Conservation (phyloP, 2,113 vertebrate species). For the Myiopsitta monachus region DNA sequence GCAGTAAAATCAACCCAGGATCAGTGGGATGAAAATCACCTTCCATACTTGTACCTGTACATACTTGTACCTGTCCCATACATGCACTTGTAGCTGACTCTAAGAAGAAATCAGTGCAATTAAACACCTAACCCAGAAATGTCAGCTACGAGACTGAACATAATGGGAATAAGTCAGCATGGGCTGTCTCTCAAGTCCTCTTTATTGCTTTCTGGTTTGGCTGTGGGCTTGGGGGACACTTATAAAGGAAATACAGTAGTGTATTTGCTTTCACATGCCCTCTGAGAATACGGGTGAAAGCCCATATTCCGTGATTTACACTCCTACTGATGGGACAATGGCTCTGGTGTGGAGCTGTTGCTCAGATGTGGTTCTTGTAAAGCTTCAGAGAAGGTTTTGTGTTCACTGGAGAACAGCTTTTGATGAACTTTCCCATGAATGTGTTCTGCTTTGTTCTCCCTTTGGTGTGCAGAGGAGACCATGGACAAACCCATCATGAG, state of each 20-base stretch:
- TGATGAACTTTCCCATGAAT: background rate
- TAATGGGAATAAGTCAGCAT: accelerated
- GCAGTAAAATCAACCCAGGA: background rate
- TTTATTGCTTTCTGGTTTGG: background rate
- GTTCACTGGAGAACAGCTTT: background rate
- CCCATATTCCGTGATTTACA: background rate
- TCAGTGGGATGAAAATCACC: background rate
- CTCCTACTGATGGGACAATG: background rate
- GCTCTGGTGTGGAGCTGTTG: background rate
- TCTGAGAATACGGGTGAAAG: background rate
- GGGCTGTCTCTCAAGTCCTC: background rate
- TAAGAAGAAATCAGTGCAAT: background rate
- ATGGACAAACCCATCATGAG: background rate
- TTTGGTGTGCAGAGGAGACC: background rate
- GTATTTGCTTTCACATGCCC: background rate
- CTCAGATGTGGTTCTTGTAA: background rate
- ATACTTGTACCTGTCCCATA: background rate
- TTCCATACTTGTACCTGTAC: background rate
- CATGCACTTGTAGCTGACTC: background rate
- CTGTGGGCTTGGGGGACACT: background rate
- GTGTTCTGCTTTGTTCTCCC: background rate
- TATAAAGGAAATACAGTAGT: background rate
- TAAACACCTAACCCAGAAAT: background rate
- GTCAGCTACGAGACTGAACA: background rate
- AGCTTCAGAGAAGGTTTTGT: background rate